Percentiles rank a stretch among this genome's conserved stretches.
Evolutionary conservation across 2,888 invertebrate species (phyloP).

Genomic region (Branchipolynoe longqiensis): DNA sequence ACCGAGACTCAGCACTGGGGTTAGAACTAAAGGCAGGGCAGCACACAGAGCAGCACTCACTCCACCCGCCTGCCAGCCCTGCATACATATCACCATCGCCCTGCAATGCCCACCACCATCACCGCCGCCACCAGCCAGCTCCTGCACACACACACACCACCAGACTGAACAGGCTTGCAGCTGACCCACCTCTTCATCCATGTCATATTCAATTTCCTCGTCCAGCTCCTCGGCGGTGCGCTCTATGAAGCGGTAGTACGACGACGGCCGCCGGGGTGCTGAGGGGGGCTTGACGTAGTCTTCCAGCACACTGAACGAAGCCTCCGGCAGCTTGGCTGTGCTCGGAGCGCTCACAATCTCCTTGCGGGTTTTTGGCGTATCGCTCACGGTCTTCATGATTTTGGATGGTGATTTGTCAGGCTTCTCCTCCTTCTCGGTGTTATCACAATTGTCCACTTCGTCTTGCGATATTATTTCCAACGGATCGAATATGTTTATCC

Average conservation of each 20-base stretch:
- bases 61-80: background rate
- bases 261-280: conserved; percentile 91
- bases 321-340: conserved; percentile 86
- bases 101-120: conserved; percentile 31
- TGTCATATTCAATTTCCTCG: conserved; percentile 96
- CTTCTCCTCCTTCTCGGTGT: conserved; percentile 80
- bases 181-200: conserved; percentile 91
- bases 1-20: conserved; percentile 28
- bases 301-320: conserved; percentile 87
- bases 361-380: conserved; percentile 64
- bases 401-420: conserved; percentile 71
- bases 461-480: conserved; percentile 82
- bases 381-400: conserved; percentile 64
- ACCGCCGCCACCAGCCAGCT: background rate
- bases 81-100: background rate
- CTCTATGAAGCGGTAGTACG: conserved; percentile 92
- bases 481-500: conserved; percentile 84
- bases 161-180: conserved; percentile 3
- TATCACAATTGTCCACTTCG: conserved; percentile 80
- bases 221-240: conserved; percentile 96
- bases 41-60: conserved; percentile 30
- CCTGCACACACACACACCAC: conserved; percentile 4
- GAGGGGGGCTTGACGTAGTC: conserved; percentile 89
- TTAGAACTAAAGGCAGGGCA: no score
- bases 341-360: conserved; percentile 46